These are phyloP conservation scores for Mastigias papua DNA, from an alignment of 30 jellyfish, hydroid and myxozoan genomes.

Conservation along the genomic window DNA sequence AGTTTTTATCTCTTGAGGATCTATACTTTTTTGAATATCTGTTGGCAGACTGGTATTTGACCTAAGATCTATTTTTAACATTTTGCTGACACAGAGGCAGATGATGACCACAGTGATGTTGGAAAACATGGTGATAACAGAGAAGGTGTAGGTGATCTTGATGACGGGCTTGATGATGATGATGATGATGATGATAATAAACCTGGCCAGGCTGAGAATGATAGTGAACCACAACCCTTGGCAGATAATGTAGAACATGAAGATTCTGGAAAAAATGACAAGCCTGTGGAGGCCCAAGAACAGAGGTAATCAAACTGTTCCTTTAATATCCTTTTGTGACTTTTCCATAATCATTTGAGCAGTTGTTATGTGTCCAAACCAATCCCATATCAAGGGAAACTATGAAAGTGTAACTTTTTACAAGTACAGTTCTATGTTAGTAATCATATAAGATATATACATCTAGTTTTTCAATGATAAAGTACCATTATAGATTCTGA, in stretches of 20 bases:
- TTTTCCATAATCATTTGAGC: too few species aligned
- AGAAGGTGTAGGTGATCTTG: not conserved
- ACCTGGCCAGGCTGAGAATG: not conserved
- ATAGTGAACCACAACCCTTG: not conserved
- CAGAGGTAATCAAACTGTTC: not conserved
- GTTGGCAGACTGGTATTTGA: not conserved
- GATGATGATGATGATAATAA: not conserved
- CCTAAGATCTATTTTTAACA: too few species aligned
- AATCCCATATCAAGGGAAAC: too few species aligned
- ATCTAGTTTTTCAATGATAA: too few species aligned
- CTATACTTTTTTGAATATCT: too few species aligned
- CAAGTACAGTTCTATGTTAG: too few species aligned
- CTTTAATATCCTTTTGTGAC: too few species aligned
- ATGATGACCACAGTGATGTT: not conserved
- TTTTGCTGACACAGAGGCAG: not conserved
- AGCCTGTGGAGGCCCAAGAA: not conserved
- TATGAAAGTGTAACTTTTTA: too few species aligned
- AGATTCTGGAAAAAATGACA: not conserved
- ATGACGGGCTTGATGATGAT: not conserved
- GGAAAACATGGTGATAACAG: not conserved
- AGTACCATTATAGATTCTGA: too few species aligned
- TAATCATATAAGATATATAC: too few species aligned
- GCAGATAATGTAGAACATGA: not conserved
- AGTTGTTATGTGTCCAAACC: too few species aligned
- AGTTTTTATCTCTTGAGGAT: too few species aligned